phyloP scores from a whole-genome alignment of 1,140 invertebrate genomes.

The Alviniconcha marisindica region DNA sequence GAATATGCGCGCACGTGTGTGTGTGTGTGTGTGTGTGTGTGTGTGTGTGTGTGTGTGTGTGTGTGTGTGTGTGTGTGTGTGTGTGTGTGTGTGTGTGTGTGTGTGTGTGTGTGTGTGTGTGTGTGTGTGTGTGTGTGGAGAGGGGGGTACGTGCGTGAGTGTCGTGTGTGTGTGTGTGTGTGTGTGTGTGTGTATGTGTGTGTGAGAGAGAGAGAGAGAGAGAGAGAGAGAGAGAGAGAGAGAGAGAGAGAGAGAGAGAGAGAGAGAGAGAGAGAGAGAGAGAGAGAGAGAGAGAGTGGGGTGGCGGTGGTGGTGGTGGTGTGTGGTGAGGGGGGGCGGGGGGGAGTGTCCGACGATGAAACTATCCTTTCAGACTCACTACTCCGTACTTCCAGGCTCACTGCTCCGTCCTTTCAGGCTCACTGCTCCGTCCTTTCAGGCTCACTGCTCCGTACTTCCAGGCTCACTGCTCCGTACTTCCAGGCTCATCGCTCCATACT shows the following conservation, averaged over 20 bases:
- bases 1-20: background rate
- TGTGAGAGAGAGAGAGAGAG: no score
- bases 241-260: constrained; percentile 2
- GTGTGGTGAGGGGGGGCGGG: no score
- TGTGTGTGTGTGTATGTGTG: constrained; percentile 14
- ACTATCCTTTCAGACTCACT: no score
- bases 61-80: background rate
- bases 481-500: no score
- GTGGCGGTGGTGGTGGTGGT: no score
- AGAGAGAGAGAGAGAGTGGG: constrained; percentile 6
- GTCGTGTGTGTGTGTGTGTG: background rate
- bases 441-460: no score
- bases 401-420: no score
- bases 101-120: constrained; percentile 15
- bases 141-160: background rate
- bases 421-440: no score
- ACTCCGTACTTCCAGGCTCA: no score
- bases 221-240: background rate
- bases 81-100: background rate
- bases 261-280: constrained; percentile 1
- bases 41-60: constrained; percentile 16
- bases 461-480: no score
- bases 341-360: no score
- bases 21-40: constrained; percentile 15
- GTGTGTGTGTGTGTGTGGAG: constrained; percentile 9